Conservation (phyloP, 2,113 vertebrate species). For the Podarcis muralis region DNA sequence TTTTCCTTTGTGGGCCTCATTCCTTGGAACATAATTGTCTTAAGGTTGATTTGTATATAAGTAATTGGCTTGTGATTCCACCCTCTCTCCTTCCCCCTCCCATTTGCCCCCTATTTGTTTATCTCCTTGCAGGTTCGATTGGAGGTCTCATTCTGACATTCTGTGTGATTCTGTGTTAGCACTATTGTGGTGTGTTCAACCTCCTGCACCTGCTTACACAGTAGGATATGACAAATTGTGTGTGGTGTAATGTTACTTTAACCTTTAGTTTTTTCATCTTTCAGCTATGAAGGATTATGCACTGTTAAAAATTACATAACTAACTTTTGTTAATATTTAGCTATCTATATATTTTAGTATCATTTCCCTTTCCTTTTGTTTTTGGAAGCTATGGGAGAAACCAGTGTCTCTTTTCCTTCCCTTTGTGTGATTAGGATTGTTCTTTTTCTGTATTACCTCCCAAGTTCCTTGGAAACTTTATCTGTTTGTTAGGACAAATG, state of each 20-base stretch:
- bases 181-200: constrained; percentile 84
- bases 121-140: constrained; percentile 72
- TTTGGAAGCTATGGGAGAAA: constrained; percentile 75
- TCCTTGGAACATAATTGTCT: constrained; percentile 85
- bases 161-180: constrained; percentile 81
- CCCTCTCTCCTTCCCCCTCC: constrained; percentile 60
- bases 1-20: constrained; percentile 79
- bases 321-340: constrained; percentile 79
- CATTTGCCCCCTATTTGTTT: constrained; percentile 65
- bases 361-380: constrained; percentile 71
- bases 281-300: constrained; percentile 78
- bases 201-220: constrained; percentile 85
- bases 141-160: constrained; percentile 76
- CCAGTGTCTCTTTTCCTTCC: constrained; percentile 43
- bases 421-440: constrained; percentile 58
- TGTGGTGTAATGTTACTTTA: constrained; percentile 76
- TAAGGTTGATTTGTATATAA: constrained; percentile 88
- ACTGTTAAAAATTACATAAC: constrained; percentile 77
- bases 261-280: constrained; percentile 73
- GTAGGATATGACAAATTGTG: constrained; percentile 80
- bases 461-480: constrained; percentile 69
- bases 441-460: constrained; percentile 58
- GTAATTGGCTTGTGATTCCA: constrained; percentile 89
- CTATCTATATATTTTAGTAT: constrained; percentile 77
- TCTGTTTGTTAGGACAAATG: constrained; percentile 72